Evolutionary conservation across 2,797 vertebrate genomes (phyloP).

Genomic region (Protonibea diacanthus): DNA sequence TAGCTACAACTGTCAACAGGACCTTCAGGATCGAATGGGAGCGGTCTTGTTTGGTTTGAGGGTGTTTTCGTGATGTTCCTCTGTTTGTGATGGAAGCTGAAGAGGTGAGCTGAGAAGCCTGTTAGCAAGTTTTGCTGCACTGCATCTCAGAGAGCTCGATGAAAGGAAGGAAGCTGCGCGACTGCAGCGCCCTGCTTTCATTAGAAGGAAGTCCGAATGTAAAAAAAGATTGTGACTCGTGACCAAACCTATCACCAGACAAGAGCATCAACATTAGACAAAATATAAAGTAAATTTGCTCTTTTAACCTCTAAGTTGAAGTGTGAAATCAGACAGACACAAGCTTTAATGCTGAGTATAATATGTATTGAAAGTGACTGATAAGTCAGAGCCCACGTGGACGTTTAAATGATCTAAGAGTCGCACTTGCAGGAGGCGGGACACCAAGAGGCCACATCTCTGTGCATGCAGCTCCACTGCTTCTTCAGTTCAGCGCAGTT

Average conservation of each 20-base stretch:
- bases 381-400: constrained; percentile 3
- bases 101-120: constrained; percentile 35
- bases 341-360: not conserved
- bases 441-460: constrained; percentile 51
- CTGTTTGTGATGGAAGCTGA: constrained; percentile 69
- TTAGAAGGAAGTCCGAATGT: constrained; percentile 20
- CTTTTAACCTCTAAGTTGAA: constrained; percentile 16
- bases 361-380: constrained; percentile 33
- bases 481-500: constrained; percentile 59
- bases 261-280: too few relatives aligned
- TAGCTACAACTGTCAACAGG: too few relatives aligned
- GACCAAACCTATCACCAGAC: too few relatives aligned
- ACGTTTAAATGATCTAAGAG: constrained; percentile 32
- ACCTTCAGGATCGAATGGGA: too few relatives aligned
- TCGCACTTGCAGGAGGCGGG: constrained; percentile 67
- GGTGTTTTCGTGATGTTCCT: not conserved
- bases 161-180: constrained; percentile 69
- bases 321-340: not conserved
- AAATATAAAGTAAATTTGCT: constrained; percentile 44
- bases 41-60: constrained; percentile 6
- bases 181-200: constrained; percentile 28
- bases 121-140: constrained; percentile 51
- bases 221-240: too few relatives aligned
- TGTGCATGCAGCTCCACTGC: constrained; percentile 39
- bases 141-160: constrained; percentile 48